A percentile compares a stretch with the other conserved stretches of the same genome.
Conservation (phyloP, 2,888 invertebrate species). For the Drosophila anomalata region DNA sequence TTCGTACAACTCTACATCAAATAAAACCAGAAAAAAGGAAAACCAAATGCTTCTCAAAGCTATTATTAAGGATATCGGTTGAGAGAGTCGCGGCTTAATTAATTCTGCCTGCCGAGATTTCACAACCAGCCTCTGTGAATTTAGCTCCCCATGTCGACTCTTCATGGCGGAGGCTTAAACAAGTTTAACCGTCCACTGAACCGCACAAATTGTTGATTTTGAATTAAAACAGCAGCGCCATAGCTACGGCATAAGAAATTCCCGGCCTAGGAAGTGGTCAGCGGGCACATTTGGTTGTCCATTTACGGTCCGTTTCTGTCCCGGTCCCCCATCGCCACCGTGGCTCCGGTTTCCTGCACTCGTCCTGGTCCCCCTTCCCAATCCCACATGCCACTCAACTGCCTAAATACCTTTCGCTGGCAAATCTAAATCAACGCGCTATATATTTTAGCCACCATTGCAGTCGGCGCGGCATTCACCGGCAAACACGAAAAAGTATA, state of each 20-base stretch:
- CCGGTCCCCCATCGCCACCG: not conserved
- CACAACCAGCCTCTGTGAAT: conserved; percentile 33
- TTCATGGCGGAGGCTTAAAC: conserved; percentile 66
- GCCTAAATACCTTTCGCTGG: conserved; percentile 74
- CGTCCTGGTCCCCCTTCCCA: not conserved
- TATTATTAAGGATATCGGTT: conserved; percentile 21
- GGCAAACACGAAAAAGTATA: conserved; percentile 77
- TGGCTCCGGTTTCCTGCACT: not conserved
- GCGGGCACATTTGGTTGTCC: conserved; percentile 56
- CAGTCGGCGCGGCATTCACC: conserved; percentile 46
- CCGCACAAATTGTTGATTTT: conserved; percentile 81
- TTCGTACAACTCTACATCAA: not conserved
- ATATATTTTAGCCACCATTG: conserved; percentile 75
- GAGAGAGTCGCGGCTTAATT: conserved; percentile 50
- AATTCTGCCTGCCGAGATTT: conserved; percentile 31
- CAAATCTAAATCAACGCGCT: conserved; percentile 80
- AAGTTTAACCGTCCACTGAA: conserved; percentile 80
- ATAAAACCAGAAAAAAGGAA: conserved; percentile 31
- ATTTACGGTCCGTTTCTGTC: conserved; percentile 64
- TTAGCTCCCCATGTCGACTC: conserved; percentile 19
- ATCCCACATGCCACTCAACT: conserved; percentile 22
- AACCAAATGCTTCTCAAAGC: conserved; percentile 61
- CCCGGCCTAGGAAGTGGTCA: conserved; percentile 40
- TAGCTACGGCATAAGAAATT: conserved; percentile 62
- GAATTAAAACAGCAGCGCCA: conserved; percentile 72